Evolutionary conservation across 2,113 vertebrate species (phyloP).

Genomic region (Myanophis thanlyinensis): DNA sequence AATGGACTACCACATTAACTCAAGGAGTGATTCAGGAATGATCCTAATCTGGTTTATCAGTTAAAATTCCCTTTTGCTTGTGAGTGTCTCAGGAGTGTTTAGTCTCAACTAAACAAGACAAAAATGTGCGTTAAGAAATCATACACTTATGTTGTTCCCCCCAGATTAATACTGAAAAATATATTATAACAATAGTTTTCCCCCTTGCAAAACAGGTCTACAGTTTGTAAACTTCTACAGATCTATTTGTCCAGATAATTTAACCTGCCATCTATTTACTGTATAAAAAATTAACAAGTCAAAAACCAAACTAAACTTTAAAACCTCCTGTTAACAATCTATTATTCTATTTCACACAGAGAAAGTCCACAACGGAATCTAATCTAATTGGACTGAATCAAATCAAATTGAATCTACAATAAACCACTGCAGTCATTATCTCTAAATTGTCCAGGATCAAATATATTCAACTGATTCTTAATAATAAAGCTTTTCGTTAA

Average conservation of each 20-base stretch:
- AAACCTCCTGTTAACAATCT: neutral
- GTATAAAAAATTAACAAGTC: neutral
- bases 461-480: neutral
- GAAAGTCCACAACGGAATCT: neutral
- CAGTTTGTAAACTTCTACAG: neutral
- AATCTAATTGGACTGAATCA: neutral
- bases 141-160: no score
- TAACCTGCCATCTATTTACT: neutral
- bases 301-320: neutral
- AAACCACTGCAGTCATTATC: neutral
- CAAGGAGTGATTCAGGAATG: conserved; percentile 33
- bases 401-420: neutral
- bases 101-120: no score
- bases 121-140: neutral
- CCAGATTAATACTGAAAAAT: no score
- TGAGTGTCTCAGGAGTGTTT: neutral
- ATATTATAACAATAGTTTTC: neutral
- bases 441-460: neutral
- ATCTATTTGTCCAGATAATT: neutral
- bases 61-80: conserved; percentile 19
- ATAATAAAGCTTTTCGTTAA: neutral
- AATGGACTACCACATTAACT: conserved; percentile 50
- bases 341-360: neutral
- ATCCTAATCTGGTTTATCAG: conserved; percentile 34
- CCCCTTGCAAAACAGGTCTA: neutral